Evolutionary conservation across 2,888 invertebrate species (phyloP).

Genomic region (Cephus nigrinus): DNA sequence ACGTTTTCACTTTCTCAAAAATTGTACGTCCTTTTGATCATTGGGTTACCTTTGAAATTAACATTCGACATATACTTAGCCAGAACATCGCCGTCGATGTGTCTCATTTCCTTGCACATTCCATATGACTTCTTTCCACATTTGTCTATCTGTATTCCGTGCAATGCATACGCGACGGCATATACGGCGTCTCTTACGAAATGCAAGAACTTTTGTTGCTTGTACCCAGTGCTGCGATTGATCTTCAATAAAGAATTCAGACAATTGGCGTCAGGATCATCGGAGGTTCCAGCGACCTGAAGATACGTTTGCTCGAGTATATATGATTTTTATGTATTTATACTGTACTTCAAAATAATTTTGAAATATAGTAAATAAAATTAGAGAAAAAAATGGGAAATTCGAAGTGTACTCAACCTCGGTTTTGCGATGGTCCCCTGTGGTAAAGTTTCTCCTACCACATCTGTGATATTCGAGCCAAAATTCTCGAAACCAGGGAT

Average conservation of each 20-base stretch:
- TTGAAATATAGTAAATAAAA: neutral
- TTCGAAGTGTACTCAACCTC: neutral
- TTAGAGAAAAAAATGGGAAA: neutral
- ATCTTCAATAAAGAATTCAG: conserved; percentile 34
- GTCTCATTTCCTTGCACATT: conserved; percentile 63
- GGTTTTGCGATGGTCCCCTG: neutral
- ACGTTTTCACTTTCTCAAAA: neutral
- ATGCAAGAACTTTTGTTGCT: conserved; percentile 67
- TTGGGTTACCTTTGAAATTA: conserved; percentile 65
- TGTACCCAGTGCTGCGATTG: conserved; percentile 47
- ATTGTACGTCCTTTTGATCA: neutral
- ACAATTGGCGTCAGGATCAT: conserved; percentile 21
- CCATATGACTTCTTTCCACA: conserved; percentile 60
- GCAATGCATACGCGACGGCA: conserved; percentile 69
- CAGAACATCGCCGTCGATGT: conserved; percentile 63
- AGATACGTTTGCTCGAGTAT: neutral
- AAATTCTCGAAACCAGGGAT: conserved; percentile 70
- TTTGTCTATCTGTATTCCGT: conserved; percentile 62
- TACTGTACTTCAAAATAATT: neutral
- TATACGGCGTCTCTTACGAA: conserved; percentile 70
- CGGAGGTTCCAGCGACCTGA: neutral
- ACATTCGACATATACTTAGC: conserved; percentile 66
- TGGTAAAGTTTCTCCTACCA: conserved; percentile 13
- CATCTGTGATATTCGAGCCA: conserved; percentile 65
- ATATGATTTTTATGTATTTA: neutral